Base-by-base conservation (phyloP, 2,888 invertebrate genomes). In the Linnaemya vulpina region DNA sequence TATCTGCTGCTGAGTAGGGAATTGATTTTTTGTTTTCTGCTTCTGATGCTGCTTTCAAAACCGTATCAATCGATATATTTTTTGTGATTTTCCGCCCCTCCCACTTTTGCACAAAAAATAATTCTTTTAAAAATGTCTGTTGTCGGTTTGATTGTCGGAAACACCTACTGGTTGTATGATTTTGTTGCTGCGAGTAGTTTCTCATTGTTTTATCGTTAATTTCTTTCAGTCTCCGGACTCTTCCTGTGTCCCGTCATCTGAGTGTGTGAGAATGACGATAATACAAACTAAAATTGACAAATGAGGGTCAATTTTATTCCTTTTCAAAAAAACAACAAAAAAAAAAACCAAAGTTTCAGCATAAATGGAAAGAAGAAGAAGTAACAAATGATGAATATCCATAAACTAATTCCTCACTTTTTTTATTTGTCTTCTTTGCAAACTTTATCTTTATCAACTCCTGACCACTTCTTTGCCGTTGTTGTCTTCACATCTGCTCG, bases 241-340 rank as follows among this genome's bases (percentile, higher is more conserved):
- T 67, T n/a, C 5, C 30, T 74, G 51, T 73, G 35, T 63, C 74
- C 63, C 62, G 65, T 65, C 75, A 65, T 62, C 68, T 25, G 68
- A 77, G 67, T 55, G 67, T 62, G 80, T 68, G 80, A 80, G 84
- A 84, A 80, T 80, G 80, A 84, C 73, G 84, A 84, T 76, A 84
- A 68, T 73, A 77, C 80, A 80, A 84, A 77, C 77, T 74, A 77
- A 81, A 81, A 77, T 80, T 84, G 81, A 84, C 77, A 84, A 84
- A 81, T 80, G 74, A 83, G 80, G 80, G 86, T 83, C 80, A 83
- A 68, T 70, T 68, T 83, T 63, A 76, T 22, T 73, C 8, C 13
- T 71, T 49, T 60, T 55, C 17, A 53, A 58, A 60, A 25, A 43
- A 62, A 75, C 8, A 51, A 43, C 30, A 30, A 5, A 5, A 5